Evolutionary conservation across 2,888 invertebrate species (phyloP), one percentile per base, ranked within the genome.

Genomic region (Parapristionchus giblindavisi): DNA sequence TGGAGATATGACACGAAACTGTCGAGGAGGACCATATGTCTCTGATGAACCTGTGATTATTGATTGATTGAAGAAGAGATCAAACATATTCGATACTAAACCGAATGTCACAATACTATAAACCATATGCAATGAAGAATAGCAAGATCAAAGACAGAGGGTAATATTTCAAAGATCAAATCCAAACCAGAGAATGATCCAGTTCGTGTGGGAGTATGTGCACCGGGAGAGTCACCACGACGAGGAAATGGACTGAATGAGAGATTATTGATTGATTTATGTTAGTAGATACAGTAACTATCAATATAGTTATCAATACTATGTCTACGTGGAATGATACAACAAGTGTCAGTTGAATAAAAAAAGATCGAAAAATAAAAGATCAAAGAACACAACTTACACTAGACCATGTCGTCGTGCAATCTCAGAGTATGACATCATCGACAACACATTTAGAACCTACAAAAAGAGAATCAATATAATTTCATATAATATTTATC

Each of bases 361-460:
- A 43, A 36, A 3, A 48, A 29, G 29, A 43, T 48, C 11, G 43
- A 43, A 65, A n/a, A 24, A 34, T 8, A 5, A 48, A n/a, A 51
- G 52, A 36, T n/a, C 51, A 43, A 34, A 61, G 36, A 48, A 29
- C 52, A 48, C n/a, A 51, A 80, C 82, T 72, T 56, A 79, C 82
- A 60, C 61, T 5, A 81, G 61, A n/a, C 77, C 78, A 0, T 70
- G 52, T 40, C 74, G 56, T 24, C 68, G 43, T 11, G 82, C 75
- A 6, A 75, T 58, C 36, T 75, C 66, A 6, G 77, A 79, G 66
- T 77, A 75, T 14, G 83, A 83, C 27, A 83, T 75, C n/a, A 75
- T 65, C 2, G 84, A 83, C 14, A 83, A 75, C 14, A 81, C 75
- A 14, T 75, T 63, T 14, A 83, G 78, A 27, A 75, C 75, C 75